Percentiles rank a stretch among this genome's conserved stretches.
Conservation (phyloP, 2,888 invertebrate genomes). For the Drosophila kambysellisi region DNA sequence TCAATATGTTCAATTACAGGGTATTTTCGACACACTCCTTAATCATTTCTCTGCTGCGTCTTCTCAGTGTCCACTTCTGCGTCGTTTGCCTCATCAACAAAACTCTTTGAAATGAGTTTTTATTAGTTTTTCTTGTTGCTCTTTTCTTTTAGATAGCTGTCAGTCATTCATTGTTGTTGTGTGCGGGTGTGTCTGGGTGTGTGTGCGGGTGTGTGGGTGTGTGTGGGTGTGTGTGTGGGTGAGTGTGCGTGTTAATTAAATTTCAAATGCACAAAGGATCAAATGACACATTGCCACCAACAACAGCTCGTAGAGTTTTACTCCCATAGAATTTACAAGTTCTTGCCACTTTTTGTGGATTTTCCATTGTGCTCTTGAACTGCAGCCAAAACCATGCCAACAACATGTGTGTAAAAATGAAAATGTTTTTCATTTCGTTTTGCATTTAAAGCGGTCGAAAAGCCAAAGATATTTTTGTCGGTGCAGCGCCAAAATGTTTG, state of each 20-base stretch:
- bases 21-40: background rate
- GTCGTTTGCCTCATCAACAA: conserved; percentile 60
- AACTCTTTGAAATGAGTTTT: conserved; percentile 78
- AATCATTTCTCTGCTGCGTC: background rate
- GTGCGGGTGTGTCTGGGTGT: conserved; percentile 4
- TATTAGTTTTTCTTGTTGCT: conserved; percentile 68
- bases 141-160: conserved; percentile 23
- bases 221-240: conserved; percentile 16
- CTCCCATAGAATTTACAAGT: conserved; percentile 12
- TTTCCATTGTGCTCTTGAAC: conserved; percentile 52
- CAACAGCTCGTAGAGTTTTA: conserved; percentile 1
- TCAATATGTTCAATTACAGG: background rate
- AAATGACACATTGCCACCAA: conserved; percentile 52
- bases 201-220: too few relatives aligned
- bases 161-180: conserved; percentile 25
- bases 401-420: conserved; percentile 66
- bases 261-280: conserved; percentile 73
- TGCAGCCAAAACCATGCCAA: conserved; percentile 56
- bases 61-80: conserved; percentile 20
- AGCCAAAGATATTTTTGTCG: conserved; percentile 56
- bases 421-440: conserved; percentile 50
- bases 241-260: conserved; percentile 71
- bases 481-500: conserved; percentile 56
- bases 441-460: conserved; percentile 13
- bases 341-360: conserved; percentile 22